phyloP scores from a whole-genome alignment of 2,888 invertebrate species.

The Athrips mouffetella region DNA sequence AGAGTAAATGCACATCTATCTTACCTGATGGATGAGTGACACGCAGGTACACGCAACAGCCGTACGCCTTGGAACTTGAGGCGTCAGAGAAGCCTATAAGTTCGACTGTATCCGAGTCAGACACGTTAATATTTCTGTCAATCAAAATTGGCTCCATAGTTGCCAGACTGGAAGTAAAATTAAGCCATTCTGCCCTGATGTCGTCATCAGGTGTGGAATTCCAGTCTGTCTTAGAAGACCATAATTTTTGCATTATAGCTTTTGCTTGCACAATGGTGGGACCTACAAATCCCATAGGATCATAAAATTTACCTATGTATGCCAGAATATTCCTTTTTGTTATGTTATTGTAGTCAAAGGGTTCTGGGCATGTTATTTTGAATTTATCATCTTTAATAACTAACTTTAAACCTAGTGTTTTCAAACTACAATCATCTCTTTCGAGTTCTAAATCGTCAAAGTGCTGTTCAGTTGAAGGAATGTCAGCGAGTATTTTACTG shows the following conservation, averaged over 20 bases:
- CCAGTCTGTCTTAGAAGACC: neutral
- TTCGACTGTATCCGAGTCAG: neutral
- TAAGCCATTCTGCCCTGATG: neutral
- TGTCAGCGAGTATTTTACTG: neutral
- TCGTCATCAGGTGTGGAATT: neutral
- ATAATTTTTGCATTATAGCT: slow-evolving; percentile 20
- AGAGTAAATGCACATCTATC: slow-evolving; percentile 11
- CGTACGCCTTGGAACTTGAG: slow-evolving; percentile 8
- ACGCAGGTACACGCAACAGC: slow-evolving; percentile 17
- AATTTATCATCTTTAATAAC: slow-evolving; percentile 11
- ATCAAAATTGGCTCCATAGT: neutral
- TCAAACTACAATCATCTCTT: slow-evolving; percentile 17
- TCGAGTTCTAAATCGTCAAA: slow-evolving; percentile 17
- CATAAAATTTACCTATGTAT: slow-evolving; percentile 23
- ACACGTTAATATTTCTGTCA: neutral
- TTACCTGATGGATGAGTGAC: slow-evolving; percentile 7
- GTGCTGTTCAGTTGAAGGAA: slow-evolving; percentile 9
- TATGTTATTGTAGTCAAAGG: neutral
- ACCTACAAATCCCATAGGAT: slow-evolving; percentile 21
- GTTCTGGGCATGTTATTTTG: slow-evolving; percentile 4
- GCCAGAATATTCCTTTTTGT: slow-evolving; percentile 21
- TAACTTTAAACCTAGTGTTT: slow-evolving; percentile 19
- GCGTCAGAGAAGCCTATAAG: slow-evolving; percentile 1
- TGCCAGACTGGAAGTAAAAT: neutral
- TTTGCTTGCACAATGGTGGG: slow-evolving; percentile 21